Evolutionary conservation across 2,888 invertebrate species (phyloP).

Genomic region (Pachliopta kotzebuea): DNA sequence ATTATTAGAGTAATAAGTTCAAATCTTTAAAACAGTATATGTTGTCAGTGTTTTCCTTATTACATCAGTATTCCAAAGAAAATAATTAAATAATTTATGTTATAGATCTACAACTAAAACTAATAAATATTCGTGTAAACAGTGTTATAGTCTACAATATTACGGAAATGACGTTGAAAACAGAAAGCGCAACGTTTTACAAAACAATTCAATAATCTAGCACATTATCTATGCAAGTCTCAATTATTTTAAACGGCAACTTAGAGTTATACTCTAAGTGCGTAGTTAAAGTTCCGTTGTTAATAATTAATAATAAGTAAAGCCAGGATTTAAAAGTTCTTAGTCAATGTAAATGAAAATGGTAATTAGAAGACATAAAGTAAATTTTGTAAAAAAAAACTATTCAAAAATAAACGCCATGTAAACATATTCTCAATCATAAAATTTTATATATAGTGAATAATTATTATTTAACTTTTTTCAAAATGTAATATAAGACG

Average conservation of each 20-base stretch:
- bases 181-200: slow-evolving; percentile 15
- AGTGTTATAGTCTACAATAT: background rate
- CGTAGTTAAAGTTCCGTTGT: background rate
- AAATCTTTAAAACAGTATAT: too few relatives aligned
- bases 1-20: too few relatives aligned
- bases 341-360: too few relatives aligned
- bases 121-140: background rate
- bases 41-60: too few relatives aligned
- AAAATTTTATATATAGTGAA: background rate
- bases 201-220: slow-evolving; percentile 17
- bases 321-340: too few relatives aligned
- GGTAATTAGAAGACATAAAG: too few relatives aligned
- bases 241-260: slow-evolving; percentile 17
- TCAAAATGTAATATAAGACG: background rate
- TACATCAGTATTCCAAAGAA: too few relatives aligned
- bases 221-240: slow-evolving; percentile 21
- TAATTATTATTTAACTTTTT: background rate
- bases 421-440: background rate
- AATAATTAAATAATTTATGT: too few relatives aligned
- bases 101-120: background rate
- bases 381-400: too few relatives aligned
- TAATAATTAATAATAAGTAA: slow-evolving; percentile 8
- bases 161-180: slow-evolving; percentile 10
- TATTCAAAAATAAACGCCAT: too few relatives aligned
- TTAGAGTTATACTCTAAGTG: background rate